Conservation (phyloP, 2,888 invertebrate species). For the Hirtodrosophila duncani region DNA sequence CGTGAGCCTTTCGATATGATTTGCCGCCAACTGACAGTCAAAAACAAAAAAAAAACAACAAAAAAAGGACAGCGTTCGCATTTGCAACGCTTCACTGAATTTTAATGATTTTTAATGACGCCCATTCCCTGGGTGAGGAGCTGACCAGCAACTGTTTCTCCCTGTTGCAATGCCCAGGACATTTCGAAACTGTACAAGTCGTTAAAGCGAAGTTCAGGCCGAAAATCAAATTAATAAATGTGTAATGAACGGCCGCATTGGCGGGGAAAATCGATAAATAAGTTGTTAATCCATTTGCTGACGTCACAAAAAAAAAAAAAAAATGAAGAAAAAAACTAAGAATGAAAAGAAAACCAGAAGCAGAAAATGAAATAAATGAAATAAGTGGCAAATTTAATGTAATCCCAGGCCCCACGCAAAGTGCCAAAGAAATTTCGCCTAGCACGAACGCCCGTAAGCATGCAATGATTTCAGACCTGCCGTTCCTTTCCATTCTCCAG, state of each 20-base stretch:
- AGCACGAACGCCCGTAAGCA: conserved; percentile 12
- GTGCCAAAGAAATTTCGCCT: conserved; percentile 6
- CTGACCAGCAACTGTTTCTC: no score
- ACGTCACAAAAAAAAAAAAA: conserved; percentile 22
- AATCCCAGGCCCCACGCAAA: conserved; percentile 41
- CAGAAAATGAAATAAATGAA: conserved; percentile 22
- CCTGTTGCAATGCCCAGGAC: background rate
- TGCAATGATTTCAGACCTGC: conserved; percentile 19
- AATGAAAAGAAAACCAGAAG: background rate
- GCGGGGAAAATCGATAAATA: conserved; percentile 56
- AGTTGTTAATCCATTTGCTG: conserved; percentile 57
- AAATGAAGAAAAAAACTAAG: background rate
- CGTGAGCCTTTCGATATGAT: background rate
- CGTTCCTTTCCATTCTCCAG: background rate
- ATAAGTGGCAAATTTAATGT: conserved; percentile 43
- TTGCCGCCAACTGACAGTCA: background rate
- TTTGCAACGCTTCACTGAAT: conserved; percentile 57
- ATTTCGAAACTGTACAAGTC: conserved; percentile 3
- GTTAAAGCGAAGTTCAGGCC: conserved; percentile 10
- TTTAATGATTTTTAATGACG: conserved; percentile 66
- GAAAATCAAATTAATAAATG: conserved; percentile 64
- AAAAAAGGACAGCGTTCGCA: conserved; percentile 48
- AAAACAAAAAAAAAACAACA: conserved; percentile 18
- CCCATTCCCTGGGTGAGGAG: no score
- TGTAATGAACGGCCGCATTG: conserved; percentile 31